Base-by-base conservation (phyloP, 2,888 invertebrate species). In the Torymus texanus region DNA sequence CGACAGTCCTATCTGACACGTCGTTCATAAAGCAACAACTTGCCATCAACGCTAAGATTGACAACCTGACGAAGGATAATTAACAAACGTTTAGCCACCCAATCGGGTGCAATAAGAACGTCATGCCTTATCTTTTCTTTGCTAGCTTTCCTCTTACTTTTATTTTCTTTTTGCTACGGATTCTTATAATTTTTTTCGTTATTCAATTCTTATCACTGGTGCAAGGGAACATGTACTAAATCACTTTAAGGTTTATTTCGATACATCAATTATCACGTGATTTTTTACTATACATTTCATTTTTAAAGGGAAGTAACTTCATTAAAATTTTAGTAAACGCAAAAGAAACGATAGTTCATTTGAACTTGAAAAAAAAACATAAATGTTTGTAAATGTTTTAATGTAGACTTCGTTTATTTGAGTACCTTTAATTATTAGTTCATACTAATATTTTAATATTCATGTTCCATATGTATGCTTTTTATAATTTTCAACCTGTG, bases 1-100 rank as follows among this genome's bases (percentile, higher is more conserved):
- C 95, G 21, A 92, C 92, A 81, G 93, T 95, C 72, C 92, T 96
- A 87, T 91, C 92, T 70, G 94, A 97, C 90, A 92, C 93, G 84
- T 91, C 92, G 80, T 97, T 96, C 89, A 92, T 96, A 85, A 92
- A 92, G 70, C 95, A 96, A 90, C 92, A 96, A 87, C 91, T 96
- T 83, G 93, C 94, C 84, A 95, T 97, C 87, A 97, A 97, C 91
- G 93, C 94, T 83, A 94, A 94, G 87, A 96, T 97, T 88, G 94
- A 94, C 90, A 93, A 93, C 86, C 92, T 96, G 91, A 94, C 95
- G 82, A 94, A 95, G 84, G 93, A 93, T 89, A 94, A 94, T 92
- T 94, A 93, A 93, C 90, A 91, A 84, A 87, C 82, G 81, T 84
- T 83, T 83, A 84, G 78, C 78, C 85, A 85, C 84, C 84, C 82